Base-by-base conservation (phyloP, 2,888 invertebrate genomes). In the Acleris holmiana region DNA sequence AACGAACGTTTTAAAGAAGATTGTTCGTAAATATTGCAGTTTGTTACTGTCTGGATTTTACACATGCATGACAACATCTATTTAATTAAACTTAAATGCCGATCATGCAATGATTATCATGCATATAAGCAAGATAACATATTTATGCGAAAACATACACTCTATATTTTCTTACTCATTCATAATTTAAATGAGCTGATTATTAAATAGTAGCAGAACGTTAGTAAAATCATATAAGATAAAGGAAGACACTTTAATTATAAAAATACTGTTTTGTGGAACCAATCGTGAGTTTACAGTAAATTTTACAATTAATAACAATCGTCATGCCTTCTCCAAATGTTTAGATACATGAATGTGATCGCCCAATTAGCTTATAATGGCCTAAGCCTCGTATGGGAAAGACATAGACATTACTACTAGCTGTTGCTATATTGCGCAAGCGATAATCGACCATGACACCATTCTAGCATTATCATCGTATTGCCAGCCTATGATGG, bases 371-470 rank as follows among this genome's bases (percentile, higher is more conserved):
- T 85, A 88, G 78, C 73, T 82, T 78, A 80, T 85, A 86, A 86
- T 85, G 73, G 83, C 80, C 73, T 80, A 76, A 74, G 71, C 78
- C 71, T 75, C 77, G 79, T 80, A 86, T 88, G 87, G 85, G 88
- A 89, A 86, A 82, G 72, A 69, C 76, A 72, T 77, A 78, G 75
- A 79, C 76, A 77, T 77, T 78, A 79, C 73, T 73, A 77, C 73
- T 71, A 71, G 67, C 71, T 70, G 77, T 74, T 76, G 73, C 75
- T 70, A 71, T 70, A 79, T 89, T 88, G 83, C 80, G 84, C 83
- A 86, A 89, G 81, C 79, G 76, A 85, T 88, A 83, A 86, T 85
- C 80, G 78, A 76, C 83, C 83, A 76, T 88, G 88, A 85, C 88
- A 89, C 83, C 80, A 86, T 85, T 88, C 67, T 70, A 73, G 74